Percentiles rank a stretch among this genome's conserved stretches.
Conservation (phyloP, 23 tunicate species). For the Halocynthia roretzi region DNA sequence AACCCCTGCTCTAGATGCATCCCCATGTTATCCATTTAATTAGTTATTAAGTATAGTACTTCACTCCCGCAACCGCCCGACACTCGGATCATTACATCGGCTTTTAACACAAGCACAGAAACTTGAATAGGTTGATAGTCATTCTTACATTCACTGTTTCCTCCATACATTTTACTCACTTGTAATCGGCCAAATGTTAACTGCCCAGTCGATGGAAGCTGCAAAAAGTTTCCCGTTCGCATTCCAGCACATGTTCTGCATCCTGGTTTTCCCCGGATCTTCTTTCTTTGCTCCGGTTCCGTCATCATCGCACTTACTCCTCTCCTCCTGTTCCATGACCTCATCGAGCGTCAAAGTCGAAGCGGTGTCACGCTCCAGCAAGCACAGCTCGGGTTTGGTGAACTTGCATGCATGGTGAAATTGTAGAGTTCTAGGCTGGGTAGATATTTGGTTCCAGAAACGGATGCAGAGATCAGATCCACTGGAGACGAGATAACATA, state of each 20-base stretch:
- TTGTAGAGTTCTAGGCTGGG: conserved; percentile 2
- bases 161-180: conserved; percentile 13
- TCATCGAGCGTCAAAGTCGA: conserved; percentile 16
- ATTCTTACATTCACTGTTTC: not conserved
- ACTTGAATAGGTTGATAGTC: not conserved
- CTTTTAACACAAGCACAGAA: too few relatives aligned
- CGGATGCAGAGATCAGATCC: conserved; percentile 7
- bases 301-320: not conserved
- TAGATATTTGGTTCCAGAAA: not conserved
- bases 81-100: too few relatives aligned
- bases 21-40: too few relatives aligned
- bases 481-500: not conserved
- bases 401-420: conserved; percentile 20
- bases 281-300: conserved; percentile 16
- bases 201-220: conserved; percentile 42
- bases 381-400: conserved; percentile 11
- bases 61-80: too few relatives aligned
- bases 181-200: conserved; percentile 68
- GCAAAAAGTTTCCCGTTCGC: conserved; percentile 78
- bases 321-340: conserved; percentile 21
- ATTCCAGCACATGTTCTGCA: conserved; percentile 55
- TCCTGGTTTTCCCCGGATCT: not conserved
- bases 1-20: too few relatives aligned
- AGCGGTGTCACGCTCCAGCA: not conserved
- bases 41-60: too few relatives aligned